These are phyloP conservation scores for Glaucomys volans DNA, from an alignment of 2,113 vertebrate species.

Conservation along the genomic window DNA sequence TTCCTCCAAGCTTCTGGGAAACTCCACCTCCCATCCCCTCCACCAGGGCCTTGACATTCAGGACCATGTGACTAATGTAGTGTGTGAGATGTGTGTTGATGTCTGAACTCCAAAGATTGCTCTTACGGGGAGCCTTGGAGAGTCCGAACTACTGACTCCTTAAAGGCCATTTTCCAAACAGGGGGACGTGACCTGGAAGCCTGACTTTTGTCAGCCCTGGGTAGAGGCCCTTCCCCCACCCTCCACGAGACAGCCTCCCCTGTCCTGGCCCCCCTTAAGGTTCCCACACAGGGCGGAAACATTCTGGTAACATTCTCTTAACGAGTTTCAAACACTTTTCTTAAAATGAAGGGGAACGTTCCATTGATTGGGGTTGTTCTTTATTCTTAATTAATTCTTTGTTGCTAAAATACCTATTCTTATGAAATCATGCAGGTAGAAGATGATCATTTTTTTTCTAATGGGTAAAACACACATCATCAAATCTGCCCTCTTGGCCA, in stretches of 20 bases:
- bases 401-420: background rate
- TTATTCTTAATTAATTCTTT: background rate
- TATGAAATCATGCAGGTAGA: background rate
- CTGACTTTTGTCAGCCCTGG: background rate
- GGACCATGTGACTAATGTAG: background rate
- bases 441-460: background rate
- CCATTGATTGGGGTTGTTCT: background rate
- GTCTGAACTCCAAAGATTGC: background rate
- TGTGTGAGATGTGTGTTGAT: background rate
- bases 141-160: background rate
- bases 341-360: background rate
- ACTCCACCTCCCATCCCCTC: background rate
- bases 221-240: background rate
- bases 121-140: background rate
- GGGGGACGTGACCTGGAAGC: background rate
- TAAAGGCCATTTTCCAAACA: background rate
- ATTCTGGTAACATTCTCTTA: background rate
- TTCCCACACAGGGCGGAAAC: background rate
- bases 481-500: background rate
- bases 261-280: background rate
- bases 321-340: background rate
- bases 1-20: slow-evolving; percentile 50
- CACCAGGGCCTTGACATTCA: background rate
- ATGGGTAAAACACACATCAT: background rate
- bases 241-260: background rate